Evolutionary conservation across 1,140 invertebrate genomes (phyloP).

Genomic region (Pantala flavescens): DNA sequence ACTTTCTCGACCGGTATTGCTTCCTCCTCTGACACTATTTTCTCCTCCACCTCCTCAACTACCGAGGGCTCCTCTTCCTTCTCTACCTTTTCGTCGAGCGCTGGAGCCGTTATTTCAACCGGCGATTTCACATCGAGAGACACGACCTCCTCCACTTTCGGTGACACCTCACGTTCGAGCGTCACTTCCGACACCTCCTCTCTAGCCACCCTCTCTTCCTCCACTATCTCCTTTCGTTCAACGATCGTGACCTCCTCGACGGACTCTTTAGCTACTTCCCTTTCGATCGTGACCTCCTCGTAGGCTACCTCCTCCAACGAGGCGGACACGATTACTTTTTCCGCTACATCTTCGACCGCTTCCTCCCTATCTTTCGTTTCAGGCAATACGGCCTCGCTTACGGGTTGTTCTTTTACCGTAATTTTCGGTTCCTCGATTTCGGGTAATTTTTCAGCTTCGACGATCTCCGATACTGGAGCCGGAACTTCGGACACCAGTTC

Average conservation of each 20-base stretch:
- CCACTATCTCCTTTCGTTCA: constrained; percentile 13
- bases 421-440: background rate
- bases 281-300: constrained; percentile 12
- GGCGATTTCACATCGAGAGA: no score
- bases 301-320: constrained; percentile 16
- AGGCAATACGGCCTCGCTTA: constrained; percentile 23
- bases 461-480: no score
- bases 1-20: no score
- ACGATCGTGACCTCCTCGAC: constrained; percentile 11
- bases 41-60: no score
- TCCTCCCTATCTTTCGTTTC: constrained; percentile 19
- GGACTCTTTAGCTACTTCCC: constrained; percentile 20
- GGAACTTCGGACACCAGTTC: no score
- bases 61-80: no score
- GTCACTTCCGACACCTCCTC: background rate
- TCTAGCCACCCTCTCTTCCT: constrained; percentile 14
- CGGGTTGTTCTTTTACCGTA: constrained; percentile 19
- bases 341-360: constrained; percentile 19
- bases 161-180: constrained; percentile 15
- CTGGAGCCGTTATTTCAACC: background rate
- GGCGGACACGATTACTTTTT: constrained; percentile 16
- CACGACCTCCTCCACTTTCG: constrained; percentile 15
- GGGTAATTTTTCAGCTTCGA: no score
- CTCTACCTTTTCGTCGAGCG: no score
- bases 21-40: no score